Evolutionary conservation across 2,113 vertebrate species (phyloP).

Genomic region (Baryphthengus martii): DNA sequence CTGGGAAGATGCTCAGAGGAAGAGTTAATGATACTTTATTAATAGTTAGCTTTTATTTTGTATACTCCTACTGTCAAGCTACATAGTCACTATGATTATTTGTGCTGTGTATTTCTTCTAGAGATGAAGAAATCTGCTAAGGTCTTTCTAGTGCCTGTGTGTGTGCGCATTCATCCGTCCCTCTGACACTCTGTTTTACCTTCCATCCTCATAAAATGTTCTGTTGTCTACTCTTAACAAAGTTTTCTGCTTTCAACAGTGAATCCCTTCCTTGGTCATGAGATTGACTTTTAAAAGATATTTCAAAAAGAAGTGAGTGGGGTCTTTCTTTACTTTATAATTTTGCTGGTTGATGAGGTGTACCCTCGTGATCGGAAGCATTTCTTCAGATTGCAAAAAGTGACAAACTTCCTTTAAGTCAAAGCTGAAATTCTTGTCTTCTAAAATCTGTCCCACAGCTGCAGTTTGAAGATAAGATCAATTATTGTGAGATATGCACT

Average conservation of each 20-base stretch:
- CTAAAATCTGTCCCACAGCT: not conserved
- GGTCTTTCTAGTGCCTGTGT: not conserved
- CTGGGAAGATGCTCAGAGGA: constrained; percentile 1
- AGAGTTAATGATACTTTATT: constrained; percentile 49
- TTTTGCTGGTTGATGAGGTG: not conserved
- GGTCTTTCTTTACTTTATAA: not conserved
- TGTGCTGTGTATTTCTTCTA: not conserved
- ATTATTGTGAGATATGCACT: not conserved
- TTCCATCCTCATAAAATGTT: not conserved
- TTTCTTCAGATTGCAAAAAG: not conserved
- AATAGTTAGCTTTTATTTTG: constrained; percentile 44
- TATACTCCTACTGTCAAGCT: constrained; percentile 3
- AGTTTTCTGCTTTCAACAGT: not conserved
- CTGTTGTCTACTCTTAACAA: not conserved
- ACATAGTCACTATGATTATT: not conserved
- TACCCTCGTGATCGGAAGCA: not conserved
- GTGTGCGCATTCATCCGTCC: not conserved
- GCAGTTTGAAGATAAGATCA: constrained; percentile 38
- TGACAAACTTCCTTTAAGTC: constrained; percentile 18
- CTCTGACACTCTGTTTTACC: not conserved
- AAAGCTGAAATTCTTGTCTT: not conserved
- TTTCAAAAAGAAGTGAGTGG: not conserved
- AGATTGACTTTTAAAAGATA: not conserved
- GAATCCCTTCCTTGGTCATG: not conserved
- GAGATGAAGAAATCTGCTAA: not conserved